phyloP scores from a whole-genome alignment of 2,113 vertebrate species.

The Cervus canadensis region DNA sequence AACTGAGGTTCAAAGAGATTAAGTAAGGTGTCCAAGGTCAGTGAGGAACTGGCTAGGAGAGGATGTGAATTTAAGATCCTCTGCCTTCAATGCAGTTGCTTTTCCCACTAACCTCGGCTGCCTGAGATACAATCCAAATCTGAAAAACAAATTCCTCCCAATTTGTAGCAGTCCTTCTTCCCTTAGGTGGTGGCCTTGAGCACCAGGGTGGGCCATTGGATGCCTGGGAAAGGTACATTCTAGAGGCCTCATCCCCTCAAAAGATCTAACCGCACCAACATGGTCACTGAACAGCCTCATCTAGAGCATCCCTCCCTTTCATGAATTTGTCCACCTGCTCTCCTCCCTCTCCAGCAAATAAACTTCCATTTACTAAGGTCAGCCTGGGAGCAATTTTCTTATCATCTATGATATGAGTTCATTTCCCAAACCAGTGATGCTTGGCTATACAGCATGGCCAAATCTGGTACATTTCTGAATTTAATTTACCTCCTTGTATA shows the following conservation, averaged over 20 bases:
- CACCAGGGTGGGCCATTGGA: background rate
- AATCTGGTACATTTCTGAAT: background rate
- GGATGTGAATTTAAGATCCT: background rate
- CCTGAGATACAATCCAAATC: background rate
- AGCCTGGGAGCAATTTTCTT: background rate
- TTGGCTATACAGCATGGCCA: background rate
- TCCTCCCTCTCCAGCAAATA: background rate
- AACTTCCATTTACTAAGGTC: background rate
- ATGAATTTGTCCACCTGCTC: background rate
- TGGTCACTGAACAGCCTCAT: background rate
- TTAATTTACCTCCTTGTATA: background rate
- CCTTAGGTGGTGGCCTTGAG: background rate
- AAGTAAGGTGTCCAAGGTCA: background rate
- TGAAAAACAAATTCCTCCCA: background rate
- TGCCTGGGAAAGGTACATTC: background rate
- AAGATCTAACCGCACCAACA: background rate
- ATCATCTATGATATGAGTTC: background rate
- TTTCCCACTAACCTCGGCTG: background rate
- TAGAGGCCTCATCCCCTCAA: background rate
- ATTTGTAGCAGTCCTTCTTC: background rate
- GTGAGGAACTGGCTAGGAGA: background rate
- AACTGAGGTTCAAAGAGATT: background rate
- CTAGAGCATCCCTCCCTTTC: background rate
- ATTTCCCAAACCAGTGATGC: background rate
- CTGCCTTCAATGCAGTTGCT: background rate